phyloP scores from a whole-genome alignment of 2,797 vertebrate genomes.

The Leuciscus waleckii region DNA sequence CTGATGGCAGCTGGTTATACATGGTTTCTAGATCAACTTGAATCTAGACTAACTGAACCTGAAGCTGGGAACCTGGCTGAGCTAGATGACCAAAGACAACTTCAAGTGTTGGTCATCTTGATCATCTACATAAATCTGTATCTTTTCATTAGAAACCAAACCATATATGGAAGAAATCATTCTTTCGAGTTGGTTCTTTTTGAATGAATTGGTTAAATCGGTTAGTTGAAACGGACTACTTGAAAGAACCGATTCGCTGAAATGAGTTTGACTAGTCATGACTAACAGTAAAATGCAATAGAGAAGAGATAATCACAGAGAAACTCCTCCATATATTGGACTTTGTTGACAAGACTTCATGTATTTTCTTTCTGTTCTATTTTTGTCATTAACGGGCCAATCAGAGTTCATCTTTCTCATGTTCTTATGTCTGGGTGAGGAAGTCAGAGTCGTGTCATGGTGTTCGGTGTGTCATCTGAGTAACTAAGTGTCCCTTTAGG shows the following conservation, averaged over 20 bases:
- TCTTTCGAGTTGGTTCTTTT: not conserved
- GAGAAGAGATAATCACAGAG: not conserved
- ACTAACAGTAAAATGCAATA: not conserved
- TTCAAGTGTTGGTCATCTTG: not conserved
- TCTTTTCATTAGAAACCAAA: not conserved
- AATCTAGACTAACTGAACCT: not conserved
- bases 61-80: not conserved
- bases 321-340: not conserved
- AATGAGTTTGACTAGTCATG: not conserved
- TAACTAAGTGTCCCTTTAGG: slow-evolving; percentile 29
- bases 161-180: not conserved
- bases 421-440: slow-evolving; percentile 21
- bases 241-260: not conserved
- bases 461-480: slow-evolving; percentile 30
- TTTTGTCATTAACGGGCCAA: slow-evolving; percentile 4
- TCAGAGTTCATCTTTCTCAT: slow-evolving; percentile 18
- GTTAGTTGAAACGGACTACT: not conserved
- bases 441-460: slow-evolving; percentile 21
- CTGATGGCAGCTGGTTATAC: not conserved
- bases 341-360: not conserved
- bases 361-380: not conserved
- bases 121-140: not conserved
- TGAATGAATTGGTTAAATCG: not conserved
- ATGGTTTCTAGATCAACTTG: not conserved
- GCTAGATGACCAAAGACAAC: not conserved